A percentile compares a stretch with the other conserved stretches of the same genome.
Conservation (phyloP, 2,888 invertebrate genomes). For the Sympetrum striolatum region DNA sequence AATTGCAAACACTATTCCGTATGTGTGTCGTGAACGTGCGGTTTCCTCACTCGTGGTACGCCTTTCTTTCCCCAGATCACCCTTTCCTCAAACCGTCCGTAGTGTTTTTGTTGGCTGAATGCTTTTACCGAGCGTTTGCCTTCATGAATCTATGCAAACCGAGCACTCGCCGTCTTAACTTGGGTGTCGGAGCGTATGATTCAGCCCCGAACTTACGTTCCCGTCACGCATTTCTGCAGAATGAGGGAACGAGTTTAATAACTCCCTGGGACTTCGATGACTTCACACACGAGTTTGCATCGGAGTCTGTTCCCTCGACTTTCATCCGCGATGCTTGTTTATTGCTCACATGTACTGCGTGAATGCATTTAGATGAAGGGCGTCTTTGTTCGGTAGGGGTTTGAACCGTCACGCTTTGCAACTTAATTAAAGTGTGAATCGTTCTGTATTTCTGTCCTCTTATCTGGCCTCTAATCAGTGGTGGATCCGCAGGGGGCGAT, state of each 20-base stretch:
- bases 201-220: not conserved
- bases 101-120: no score
- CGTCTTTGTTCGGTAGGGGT: not conserved
- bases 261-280: not conserved
- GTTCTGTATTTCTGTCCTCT: no score
- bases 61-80: no score
- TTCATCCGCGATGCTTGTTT: not conserved
- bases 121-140: not conserved
- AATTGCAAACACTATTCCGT: no score
- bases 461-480: no score
- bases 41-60: no score
- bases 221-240: not conserved
- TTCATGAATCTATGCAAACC: not conserved
- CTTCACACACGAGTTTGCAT: not conserved
- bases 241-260: not conserved
- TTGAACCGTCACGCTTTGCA: not conserved
- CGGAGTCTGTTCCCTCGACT: not conserved
- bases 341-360: not conserved
- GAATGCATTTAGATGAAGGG: not conserved
- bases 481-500: no score
- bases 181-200: not conserved
- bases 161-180: not conserved
- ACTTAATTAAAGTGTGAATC: not conserved
- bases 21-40: no score
- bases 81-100: no score